Percentiles rank a stretch among this genome's conserved stretches.
Conservation (phyloP, 2,113 vertebrate species). For the human (Homo sapiens) region GRCh38 chr3:106402501-106403000, state of each 20-base stretch:
- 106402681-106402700: not conserved
- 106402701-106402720: not conserved
- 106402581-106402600: not conserved
- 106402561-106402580: not conserved
- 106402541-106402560: not conserved
- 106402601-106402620: not conserved
- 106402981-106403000: not conserved
- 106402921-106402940: not conserved
- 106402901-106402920: not conserved
- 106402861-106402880: not conserved
- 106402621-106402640: not conserved
- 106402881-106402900: not conserved
- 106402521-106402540: conserved; percentile 3
- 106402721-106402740: not conserved
- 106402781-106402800: not conserved
- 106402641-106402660: not conserved
- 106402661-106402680: not conserved
- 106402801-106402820: not conserved
- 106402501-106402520: not conserved
- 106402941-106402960: not conserved
- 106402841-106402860: conserved; percentile 24
- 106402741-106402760: not conserved
- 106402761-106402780: not conserved
- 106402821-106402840: not conserved
- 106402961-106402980: not conserved